Evolutionary conservation across 1,140 invertebrate genomes (phyloP).

Genomic region (Himalopsyche phryganea): DNA sequence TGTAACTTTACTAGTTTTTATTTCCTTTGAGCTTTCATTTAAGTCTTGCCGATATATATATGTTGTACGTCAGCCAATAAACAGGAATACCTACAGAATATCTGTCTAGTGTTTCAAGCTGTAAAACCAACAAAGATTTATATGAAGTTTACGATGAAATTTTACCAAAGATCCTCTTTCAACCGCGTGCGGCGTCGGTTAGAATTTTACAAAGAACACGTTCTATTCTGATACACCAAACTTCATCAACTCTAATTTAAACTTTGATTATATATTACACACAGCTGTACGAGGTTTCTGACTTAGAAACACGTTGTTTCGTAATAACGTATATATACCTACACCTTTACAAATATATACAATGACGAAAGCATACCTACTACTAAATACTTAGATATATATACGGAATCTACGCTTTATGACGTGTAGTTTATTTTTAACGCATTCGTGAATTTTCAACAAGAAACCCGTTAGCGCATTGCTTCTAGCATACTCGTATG

Average conservation of each 20-base stretch:
- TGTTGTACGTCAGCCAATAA: neutral
- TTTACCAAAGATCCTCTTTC: constrained; percentile 12
- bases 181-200: neutral
- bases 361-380: no score
- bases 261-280: constrained; percentile 34
- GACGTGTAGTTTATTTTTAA: no score
- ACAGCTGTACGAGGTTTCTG: constrained; percentile 27
- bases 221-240: constrained; percentile 24
- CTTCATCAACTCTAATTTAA: constrained; percentile 35
- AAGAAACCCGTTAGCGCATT: no score
- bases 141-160: constrained; percentile 19
- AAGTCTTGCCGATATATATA: neutral
- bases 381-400: no score
- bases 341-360: neutral
- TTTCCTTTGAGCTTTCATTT: no score
- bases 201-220: constrained; percentile 28
- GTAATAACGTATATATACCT: constrained; percentile 10
- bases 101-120: constrained; percentile 27
- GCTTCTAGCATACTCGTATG: no score
- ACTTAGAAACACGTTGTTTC: constrained; percentile 8
- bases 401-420: no score
- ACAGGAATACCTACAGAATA: constrained; percentile 6
- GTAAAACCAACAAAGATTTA: constrained; percentile 11
- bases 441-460: no score
- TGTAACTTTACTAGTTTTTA: no score